Evolutionary conservation across 2,797 vertebrate genomes (phyloP), one percentile per base, ranked within the genome.

Genomic region (Tangara arthus): DNA sequence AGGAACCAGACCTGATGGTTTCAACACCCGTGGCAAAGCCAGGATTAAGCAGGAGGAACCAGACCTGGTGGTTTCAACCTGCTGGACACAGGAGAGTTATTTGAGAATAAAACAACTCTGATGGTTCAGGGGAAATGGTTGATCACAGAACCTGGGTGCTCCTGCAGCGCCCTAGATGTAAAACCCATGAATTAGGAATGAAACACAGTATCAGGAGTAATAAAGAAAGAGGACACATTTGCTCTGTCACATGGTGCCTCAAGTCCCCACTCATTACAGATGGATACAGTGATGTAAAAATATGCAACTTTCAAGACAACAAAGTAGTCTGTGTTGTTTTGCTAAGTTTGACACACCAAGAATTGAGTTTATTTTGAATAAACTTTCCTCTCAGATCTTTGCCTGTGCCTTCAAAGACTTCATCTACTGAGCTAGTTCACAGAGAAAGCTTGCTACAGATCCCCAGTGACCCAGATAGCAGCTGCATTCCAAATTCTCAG

Each of bases 401-500:
- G 53, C 46, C 57, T 87, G 72, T 21, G n/a, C 49, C 82, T 93
- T 91, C 92, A 94, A 95, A 95, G 68, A 39, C 68, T 95, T 93
- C 63, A 59, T 82, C 81, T 77, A 37, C 68, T 76, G 35, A 92
- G 42, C 60, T 34, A 87, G 75, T 80, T 91, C 75, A 90, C 64
- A 90, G 52, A 61, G 66, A 89, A 87, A 77, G 35, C 63, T 28
- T 30, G 79, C 61, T 50, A 56, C 13, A 89, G 78, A 92, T 94
- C 61, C 87, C 90, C 61, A 87, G 75, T 87, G 90, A 93, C 93
- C 89, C 89, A 94, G 53, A 95, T 77, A 85, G 47, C 77, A 91
- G 68, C 47, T 82, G 78, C 63, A 55, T 82, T 82, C 53, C 78
- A 90, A 70, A 87, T 42, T 78, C 78, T 32, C 42, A 52, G 60